Percentiles rank a stretch among this genome's conserved stretches.
These are phyloP conservation scores for Amphipoea lucens DNA, from an alignment of 2,888 invertebrate genomes.

Conservation along the genomic window DNA sequence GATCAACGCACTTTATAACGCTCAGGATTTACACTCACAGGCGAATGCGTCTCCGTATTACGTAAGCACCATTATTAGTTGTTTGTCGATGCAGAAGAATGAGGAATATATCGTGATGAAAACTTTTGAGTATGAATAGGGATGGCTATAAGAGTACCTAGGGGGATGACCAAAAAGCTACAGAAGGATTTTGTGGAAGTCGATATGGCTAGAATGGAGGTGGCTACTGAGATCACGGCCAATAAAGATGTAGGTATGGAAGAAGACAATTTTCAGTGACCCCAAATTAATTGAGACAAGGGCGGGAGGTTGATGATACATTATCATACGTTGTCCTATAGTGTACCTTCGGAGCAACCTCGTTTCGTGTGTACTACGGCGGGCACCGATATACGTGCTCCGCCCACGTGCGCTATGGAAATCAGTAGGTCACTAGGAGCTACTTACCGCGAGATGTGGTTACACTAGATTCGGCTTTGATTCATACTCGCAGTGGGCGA, in stretches of 20 bases:
- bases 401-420: constrained; percentile 86
- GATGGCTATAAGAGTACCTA: no score
- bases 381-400: constrained; percentile 66
- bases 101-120: neutral
- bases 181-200: no score
- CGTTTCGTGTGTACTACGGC: constrained; percentile 64
- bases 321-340: neutral
- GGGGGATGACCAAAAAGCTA: neutral
- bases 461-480: constrained; percentile 83
- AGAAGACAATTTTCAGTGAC: neutral
- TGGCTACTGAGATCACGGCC: no score
- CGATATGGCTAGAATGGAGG: no score
- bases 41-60: neutral
- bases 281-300: neutral
- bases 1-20: neutral
- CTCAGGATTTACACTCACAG: neutral
- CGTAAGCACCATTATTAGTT: neutral
- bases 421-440: constrained; percentile 89
- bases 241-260: no score
- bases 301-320: neutral
- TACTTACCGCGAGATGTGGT: constrained; percentile 73
- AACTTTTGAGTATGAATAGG: neutral
- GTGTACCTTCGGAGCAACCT: constrained; percentile 15
- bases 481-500: constrained; percentile 85
- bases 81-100: neutral